Base-by-base conservation (phyloP, 2,797 vertebrate species). In the Paedocypris micromegethes region DNA sequence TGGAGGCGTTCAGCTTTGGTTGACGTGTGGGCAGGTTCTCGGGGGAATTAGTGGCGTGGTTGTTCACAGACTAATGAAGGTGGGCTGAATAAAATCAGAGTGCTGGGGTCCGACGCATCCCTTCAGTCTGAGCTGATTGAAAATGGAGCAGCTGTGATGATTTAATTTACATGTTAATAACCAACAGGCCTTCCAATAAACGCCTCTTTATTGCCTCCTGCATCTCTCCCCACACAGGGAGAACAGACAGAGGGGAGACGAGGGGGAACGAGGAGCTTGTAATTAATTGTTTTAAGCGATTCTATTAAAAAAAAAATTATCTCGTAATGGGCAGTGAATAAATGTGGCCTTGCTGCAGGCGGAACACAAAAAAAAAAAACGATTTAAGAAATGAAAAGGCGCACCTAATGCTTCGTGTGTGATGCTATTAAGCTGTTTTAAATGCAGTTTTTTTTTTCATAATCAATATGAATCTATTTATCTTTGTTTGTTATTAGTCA, bases 151-250 rank as follows among this genome's bases (percentile, higher is more conserved):
- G 95, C 94, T 97, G 95, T 93, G 95, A 96, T 95, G 94, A 96
- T 97, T 98, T 96, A 95, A 97, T 98, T 98, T 98, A 96, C 94
- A 97, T 97, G 93, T 94, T 96, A 97, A 96, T 98, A 96, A 96
- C 94, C 94, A 95, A 94, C 92, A 93, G 94, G 93, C 94, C 92
- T 94, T 91, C 89, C 91, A 95, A 93, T 95, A 96, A 96, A 96
- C 86, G 92, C 90, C 91, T 94, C 95, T 90, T 97, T 96, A 97
- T 94, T 95, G 92, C 93, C 77, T 77, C 90, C 90, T 91, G 81
- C 94, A 95, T 96, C 93, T 94, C 88, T 91, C 87, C 83, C 89
- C 87, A 90, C 91, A 88, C 91, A 89, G 89, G 89, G 92, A 82
- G 82, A 80, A 79, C 74, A 78, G 83, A 79, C 23, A 45, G 9